These are phyloP conservation scores for Stictocephala bisonia DNA, from an alignment of 2,888 invertebrate genomes.

Conservation along the genomic window DNA sequence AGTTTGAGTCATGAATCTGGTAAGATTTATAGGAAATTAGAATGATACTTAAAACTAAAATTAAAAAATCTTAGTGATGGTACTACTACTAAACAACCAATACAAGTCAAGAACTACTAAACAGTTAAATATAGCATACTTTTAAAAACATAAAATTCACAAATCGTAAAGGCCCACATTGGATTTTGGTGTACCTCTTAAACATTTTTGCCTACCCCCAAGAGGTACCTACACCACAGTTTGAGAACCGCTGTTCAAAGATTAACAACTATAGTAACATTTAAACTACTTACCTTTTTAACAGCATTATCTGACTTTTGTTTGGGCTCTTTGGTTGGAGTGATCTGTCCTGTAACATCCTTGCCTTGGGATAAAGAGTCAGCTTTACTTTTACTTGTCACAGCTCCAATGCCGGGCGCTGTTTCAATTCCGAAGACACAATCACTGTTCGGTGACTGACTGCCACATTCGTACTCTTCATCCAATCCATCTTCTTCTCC, in stretches of 20 bases:
- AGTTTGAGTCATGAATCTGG: too few relatives aligned
- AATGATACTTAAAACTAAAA: too few relatives aligned
- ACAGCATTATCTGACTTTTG: conserved; percentile 41
- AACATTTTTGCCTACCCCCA: too few relatives aligned
- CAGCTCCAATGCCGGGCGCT: conserved; percentile 67
- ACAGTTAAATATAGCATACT: too few relatives aligned
- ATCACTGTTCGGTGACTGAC: conserved; percentile 49
- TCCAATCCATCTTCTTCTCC: conserved; percentile 65
- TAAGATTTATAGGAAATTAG: too few relatives aligned
- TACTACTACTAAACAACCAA: too few relatives aligned
- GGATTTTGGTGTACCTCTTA: too few relatives aligned
- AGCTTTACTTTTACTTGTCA: conserved; percentile 54
- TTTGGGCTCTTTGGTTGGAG: conserved; percentile 17
- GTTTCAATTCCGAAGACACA: conserved; percentile 66
- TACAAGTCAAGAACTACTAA: too few relatives aligned
- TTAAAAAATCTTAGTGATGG: too few relatives aligned
- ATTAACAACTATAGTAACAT: neutral
- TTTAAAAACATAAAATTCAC: too few relatives aligned
- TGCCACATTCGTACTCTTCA: conserved; percentile 65
- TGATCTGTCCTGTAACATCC: neutral
- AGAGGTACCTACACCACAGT: too few relatives aligned
- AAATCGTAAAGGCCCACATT: too few relatives aligned
- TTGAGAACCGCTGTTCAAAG: neutral
- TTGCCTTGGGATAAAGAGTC: conserved; percentile 30
- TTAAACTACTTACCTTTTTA: conserved; percentile 42